Evolutionary conservation across 2,888 invertebrate genomes (phyloP), one percentile per base, ranked within the genome.

Genomic region (Cancer borealis): DNA sequence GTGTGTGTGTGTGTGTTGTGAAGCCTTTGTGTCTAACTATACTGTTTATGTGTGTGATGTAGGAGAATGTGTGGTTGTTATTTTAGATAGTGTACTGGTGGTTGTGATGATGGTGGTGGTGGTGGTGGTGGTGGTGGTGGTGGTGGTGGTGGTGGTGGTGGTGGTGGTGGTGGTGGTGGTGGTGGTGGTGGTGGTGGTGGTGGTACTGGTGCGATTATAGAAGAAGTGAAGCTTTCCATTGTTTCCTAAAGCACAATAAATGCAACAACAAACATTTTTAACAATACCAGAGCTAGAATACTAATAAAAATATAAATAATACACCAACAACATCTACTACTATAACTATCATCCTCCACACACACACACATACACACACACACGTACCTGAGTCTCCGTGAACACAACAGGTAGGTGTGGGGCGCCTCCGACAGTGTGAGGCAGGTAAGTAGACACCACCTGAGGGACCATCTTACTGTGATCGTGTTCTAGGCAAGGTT

Each of bases 391-490:
- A 94, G 98, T 98, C 97, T 99, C 99, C 88, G 98, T 98, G 96
- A 99, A 98, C 95, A 99, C 98, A 92, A 98, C 97, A 96, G 98
- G 98, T 96, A 97, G 97, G 96, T 98, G 98, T 79, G 98, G 98
- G 96, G 98, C 97, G 26, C 98, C 98, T 93, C 98, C 98, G 87
- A 98, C 98, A 89, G 98, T 98, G 96, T 98, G 98, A 45, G 98
- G 98, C 97, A 98, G 98, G 97, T 99, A 99, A 73, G 98, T 98
- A 93, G 98, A 98, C 95, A 98, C 98, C 96, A 99, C 98, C 96
- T 98, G 98, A 0, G 99, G 99, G 95, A 98, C 97, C 92, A 99
- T 97, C 88, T 98, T 97, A 96, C 98, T 98, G 96, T 98, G 98
- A 96, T 98, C 98, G 96, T 99, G 99, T 93, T 98, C 98, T 96